phyloP scores from a whole-genome alignment of 2,113 vertebrate genomes.

The Leucopternis melanops region DNA sequence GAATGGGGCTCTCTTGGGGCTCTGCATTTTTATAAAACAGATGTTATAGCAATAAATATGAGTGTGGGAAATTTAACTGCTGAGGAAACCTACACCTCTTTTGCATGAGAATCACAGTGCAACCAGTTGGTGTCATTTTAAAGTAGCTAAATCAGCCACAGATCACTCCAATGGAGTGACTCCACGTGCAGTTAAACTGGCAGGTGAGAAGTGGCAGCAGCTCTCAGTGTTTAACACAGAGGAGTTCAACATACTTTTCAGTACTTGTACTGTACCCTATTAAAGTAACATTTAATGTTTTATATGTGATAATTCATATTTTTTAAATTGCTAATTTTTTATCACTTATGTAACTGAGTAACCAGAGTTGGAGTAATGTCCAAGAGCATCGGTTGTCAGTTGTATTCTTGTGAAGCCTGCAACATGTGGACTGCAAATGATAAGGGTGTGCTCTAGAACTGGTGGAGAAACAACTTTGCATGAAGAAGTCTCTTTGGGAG shows the following conservation, averaged over 20 bases:
- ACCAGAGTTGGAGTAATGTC: neutral
- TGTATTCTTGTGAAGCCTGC: neutral
- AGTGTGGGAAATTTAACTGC: neutral
- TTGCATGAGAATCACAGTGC: neutral
- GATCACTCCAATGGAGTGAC: neutral
- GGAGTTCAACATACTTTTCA: neutral
- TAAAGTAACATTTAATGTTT: neutral
- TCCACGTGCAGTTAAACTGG: neutral
- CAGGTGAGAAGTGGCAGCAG: neutral
- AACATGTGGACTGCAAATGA: neutral
- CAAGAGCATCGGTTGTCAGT: neutral
- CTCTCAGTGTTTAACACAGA: neutral
- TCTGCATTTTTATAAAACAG: constrained; percentile 12
- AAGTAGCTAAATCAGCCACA: neutral
- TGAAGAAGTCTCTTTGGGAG: neutral
- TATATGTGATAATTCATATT: neutral
- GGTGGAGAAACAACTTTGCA: neutral
- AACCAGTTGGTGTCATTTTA: neutral
- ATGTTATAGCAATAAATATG: neutral
- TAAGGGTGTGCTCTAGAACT: neutral
- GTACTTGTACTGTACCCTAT: neutral
- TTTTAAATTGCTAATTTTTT: neutral
- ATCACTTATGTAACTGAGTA: neutral
- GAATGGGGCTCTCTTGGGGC: neutral
- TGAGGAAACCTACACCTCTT: neutral